Evolutionary conservation across 2,797 vertebrate genomes (phyloP).

Genomic region (Masticophis lateralis): DNA sequence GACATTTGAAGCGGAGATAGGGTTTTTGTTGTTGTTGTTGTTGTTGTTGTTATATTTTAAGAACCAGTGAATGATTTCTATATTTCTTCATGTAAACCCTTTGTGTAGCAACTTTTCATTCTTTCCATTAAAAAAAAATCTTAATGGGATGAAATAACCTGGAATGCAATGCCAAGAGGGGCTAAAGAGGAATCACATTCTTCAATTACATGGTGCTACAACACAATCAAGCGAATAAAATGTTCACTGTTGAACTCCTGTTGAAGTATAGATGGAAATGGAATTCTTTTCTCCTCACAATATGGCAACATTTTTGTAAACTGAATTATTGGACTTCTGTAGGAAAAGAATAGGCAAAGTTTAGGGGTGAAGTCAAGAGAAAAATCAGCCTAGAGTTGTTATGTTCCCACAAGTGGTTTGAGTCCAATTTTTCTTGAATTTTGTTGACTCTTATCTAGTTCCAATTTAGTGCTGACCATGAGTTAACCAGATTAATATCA

Average conservation of each 20-base stretch:
- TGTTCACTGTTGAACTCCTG: not conserved
- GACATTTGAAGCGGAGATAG: not conserved
- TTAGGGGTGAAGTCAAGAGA: not conserved
- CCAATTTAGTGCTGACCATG: not conserved
- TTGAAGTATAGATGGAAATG: too few species aligned
- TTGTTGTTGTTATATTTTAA: not conserved
- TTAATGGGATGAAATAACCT: conserved; percentile 18
- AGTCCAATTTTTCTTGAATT: not conserved
- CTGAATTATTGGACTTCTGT: not conserved
- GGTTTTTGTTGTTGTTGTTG: not conserved
- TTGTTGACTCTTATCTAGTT: not conserved
- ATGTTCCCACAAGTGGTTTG: not conserved
- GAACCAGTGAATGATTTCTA: conserved; percentile 4
- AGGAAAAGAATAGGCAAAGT: not conserved
- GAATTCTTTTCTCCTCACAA: not conserved
- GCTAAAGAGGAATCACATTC: not conserved
- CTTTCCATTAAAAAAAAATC: not conserved
- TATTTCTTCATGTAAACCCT: conserved; percentile 8
- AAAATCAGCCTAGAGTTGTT: not conserved
- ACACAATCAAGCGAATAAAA: not conserved
- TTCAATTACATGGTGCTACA: not conserved
- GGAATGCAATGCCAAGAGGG: conserved; percentile 1
- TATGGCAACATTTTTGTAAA: not conserved
- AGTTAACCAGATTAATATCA: not conserved
- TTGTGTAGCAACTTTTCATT: not conserved